phyloP scores from a whole-genome alignment of 2,113 vertebrate species.

The Alligator sinensis region DNA sequence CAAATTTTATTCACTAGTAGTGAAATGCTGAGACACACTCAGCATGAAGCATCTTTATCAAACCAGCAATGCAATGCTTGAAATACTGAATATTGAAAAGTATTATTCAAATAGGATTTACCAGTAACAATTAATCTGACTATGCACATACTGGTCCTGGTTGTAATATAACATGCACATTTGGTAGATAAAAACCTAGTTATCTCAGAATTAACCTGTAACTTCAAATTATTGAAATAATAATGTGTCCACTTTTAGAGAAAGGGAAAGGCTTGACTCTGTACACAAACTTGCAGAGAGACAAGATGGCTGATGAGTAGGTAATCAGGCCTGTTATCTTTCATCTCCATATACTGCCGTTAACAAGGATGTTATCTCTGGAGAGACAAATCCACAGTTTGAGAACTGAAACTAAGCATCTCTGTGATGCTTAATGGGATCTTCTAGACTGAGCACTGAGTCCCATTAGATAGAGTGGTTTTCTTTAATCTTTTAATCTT shows the following conservation, averaged over 20 bases:
- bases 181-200: not conserved
- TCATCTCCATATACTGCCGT: too few relatives aligned
- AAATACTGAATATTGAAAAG: not conserved
- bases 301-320: too few relatives aligned
- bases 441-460: too few relatives aligned
- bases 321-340: too few relatives aligned
- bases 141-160: not conserved
- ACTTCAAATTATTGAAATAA: not conserved
- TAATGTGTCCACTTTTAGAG: not conserved
- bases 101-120: not conserved
- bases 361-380: too few relatives aligned
- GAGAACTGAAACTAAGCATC: too few relatives aligned
- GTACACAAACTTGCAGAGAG: too few relatives aligned
- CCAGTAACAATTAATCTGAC: not conserved
- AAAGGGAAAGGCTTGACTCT: too few relatives aligned
- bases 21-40: not conserved
- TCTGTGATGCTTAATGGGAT: too few relatives aligned
- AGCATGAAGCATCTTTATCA: not conserved
- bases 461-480: too few relatives aligned
- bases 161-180: not conserved
- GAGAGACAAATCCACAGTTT: too few relatives aligned
- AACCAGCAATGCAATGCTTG: not conserved
- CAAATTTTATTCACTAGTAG: not conserved
- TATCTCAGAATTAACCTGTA: not conserved
- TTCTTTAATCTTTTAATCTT: too few relatives aligned